Conservation (phyloP, 2,113 vertebrate species). For the Lucifuga dentata region DNA sequence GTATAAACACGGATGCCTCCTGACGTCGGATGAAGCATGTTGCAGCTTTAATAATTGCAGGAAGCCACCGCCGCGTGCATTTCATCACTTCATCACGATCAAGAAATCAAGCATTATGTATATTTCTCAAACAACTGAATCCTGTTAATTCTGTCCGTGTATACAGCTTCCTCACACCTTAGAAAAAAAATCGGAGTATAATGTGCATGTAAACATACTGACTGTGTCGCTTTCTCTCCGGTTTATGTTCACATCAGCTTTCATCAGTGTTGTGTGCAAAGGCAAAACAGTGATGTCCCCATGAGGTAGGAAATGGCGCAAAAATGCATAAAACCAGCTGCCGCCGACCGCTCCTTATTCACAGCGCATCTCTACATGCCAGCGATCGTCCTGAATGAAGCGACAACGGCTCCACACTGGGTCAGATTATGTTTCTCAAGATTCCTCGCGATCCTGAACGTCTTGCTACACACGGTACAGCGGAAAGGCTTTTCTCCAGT, state of each 20-base stretch:
- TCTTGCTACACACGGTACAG: conserved; percentile 73
- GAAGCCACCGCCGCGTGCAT: no score
- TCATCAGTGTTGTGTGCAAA: neutral
- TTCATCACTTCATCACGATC: no score
- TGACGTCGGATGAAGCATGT: no score
- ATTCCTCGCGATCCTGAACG: conserved; percentile 77
- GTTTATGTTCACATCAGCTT: neutral
- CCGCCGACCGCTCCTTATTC: neutral
- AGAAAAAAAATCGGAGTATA: no score
- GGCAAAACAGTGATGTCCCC: conserved; percentile 10
- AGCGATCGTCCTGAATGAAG: conserved; percentile 66
- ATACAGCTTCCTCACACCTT: no score
- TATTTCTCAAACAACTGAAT: no score
- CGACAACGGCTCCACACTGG: conserved; percentile 51
- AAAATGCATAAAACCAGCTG: no score
- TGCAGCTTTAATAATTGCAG: no score
- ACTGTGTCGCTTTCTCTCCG: neutral
- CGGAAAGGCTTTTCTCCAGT: conserved; percentile 76
- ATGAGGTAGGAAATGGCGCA: conserved; percentile 52
- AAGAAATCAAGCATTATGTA: no score
- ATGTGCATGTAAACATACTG: no score
- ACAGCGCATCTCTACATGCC: conserved; percentile 48
- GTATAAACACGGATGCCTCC: no score
- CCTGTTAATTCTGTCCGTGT: no score
- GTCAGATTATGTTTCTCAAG: conserved; percentile 71